Evolutionary conservation across 1,140 invertebrate genomes (phyloP).

Genomic region (Trypoxylus dichotomus): DNA sequence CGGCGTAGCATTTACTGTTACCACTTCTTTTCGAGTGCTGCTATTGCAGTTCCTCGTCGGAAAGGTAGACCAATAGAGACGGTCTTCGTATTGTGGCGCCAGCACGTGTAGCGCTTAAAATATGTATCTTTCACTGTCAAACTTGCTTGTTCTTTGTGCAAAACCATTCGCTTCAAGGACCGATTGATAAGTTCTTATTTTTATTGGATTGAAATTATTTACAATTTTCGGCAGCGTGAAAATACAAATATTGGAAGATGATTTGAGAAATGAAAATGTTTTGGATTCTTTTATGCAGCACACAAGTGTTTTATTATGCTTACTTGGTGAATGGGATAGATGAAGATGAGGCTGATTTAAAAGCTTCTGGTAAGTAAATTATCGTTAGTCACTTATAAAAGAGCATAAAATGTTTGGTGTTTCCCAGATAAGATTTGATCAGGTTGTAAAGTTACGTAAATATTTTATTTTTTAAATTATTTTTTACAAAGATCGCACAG

Average conservation of each 20-base stretch:
- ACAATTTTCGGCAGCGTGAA: background rate
- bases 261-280: slow-evolving; percentile 10
- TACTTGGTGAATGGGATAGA: background rate
- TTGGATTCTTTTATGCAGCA: background rate
- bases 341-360: background rate
- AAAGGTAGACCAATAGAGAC: background rate
- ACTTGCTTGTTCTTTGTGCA: background rate
- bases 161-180: background rate
- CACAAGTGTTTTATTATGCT: background rate
- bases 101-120: background rate
- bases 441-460: too few relatives aligned
- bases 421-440: too few relatives aligned
- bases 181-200: background rate
- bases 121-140: slow-evolving; percentile 14
- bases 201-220: background rate
- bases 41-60: background rate
- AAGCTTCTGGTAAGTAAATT: background rate
- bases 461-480: too few relatives aligned
- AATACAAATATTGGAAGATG: background rate
- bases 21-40: background rate
- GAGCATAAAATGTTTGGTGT: too few relatives aligned
- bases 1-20: slow-evolving; percentile 17
- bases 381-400: too few relatives aligned
- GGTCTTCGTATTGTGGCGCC: background rate
- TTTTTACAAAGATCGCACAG: too few relatives aligned